Base-by-base conservation (phyloP, 2,113 vertebrate genomes). In the Pungitius pungitius region DNA sequence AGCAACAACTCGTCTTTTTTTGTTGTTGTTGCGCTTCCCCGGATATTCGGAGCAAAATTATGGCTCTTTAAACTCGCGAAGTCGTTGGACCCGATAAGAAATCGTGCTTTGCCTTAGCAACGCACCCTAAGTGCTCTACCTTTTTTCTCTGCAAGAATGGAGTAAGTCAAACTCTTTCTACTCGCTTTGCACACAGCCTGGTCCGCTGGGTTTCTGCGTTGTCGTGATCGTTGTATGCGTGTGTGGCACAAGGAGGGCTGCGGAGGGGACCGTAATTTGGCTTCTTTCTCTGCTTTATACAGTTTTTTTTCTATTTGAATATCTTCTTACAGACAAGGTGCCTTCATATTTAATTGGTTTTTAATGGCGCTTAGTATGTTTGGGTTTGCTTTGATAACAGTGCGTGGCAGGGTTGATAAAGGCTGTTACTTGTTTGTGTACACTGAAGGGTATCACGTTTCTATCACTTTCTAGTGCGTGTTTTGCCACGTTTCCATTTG, bases 31-130 rank as follows among this genome's bases (percentile, higher is more conserved):
- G 55, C 68, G 45, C 80, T 69, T 81, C 79, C 78, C 83, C 62
- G 88, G 91, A 88, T 83, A 85, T 81, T 87, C 87, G 81, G 87
- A 83, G 89, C 90, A 77, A 42, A 84, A 87, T 73, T 3, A 95
- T 94, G 94, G 92, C 93, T 93, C 91, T 94, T 76, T 95, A 76
- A 94, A 77, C 76, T 74, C 49, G 40, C 64, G 30, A 52, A 79
- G 68, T 81, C 73, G 58, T 87, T 58, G 83, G 77, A 90, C 83
- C 73, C 40, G 24, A 71, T 73, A 63, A 91, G 69, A 89, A 89
- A 55, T 64, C 88, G 93, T 94, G 94, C 94, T 92, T 95, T 95
- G 94, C 94, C 89, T 87, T 80, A 69, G 93, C 94, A 94, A 94
- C 93, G 94, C 93, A 94, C 94, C 89, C 87, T 14, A 86, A 90